phyloP scores from a whole-genome alignment of 2,888 invertebrate species.

The Tipula unca region DNA sequence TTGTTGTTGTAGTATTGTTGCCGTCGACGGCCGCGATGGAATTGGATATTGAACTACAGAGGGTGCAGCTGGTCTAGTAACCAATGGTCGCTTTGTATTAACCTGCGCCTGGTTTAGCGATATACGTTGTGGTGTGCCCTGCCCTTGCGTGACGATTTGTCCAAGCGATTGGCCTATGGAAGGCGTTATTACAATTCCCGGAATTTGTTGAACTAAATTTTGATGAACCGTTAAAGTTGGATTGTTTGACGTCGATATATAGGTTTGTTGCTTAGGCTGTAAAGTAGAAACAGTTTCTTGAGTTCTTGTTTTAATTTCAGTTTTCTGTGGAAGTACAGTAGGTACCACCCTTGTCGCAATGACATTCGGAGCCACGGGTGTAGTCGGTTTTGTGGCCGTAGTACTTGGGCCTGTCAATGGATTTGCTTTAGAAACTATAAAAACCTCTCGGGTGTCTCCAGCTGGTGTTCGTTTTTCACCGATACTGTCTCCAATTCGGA shows the following conservation, averaged over 20 bases:
- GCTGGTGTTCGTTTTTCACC: neutral
- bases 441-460: neutral
- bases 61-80: neutral
- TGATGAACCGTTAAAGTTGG: neutral
- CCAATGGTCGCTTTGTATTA: neutral
- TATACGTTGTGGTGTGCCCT: neutral
- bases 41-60: neutral
- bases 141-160: neutral
- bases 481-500: neutral
- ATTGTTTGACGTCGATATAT: neutral
- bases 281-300: neutral
- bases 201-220: neutral
- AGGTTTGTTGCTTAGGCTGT: neutral
- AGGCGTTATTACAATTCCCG: neutral
- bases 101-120: neutral
- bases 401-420: neutral
- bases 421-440: neutral
- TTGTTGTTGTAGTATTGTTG: neutral
- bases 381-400: neutral
- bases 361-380: neutral
- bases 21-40: neutral
- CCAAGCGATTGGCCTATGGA: neutral
- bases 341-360: neutral
- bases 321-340: neutral
- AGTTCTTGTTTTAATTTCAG: neutral